Conservation (phyloP, 2,797 vertebrate genomes). For the Strix occidentalis region DNA sequence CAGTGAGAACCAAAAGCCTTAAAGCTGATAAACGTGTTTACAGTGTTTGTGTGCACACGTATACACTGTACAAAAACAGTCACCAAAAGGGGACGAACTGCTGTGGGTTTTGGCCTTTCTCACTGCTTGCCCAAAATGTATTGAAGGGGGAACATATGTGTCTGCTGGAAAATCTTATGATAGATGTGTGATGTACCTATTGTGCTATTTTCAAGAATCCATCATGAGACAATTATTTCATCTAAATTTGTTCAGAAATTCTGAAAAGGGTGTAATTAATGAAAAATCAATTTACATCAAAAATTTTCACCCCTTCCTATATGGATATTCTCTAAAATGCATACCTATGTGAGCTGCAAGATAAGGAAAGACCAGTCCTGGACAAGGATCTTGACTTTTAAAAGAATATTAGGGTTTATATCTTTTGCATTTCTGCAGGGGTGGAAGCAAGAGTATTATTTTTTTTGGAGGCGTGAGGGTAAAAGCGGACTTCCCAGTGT, state of each 20-base stretch:
- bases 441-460: not conserved
- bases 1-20: not conserved
- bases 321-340: not conserved
- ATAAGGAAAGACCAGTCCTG: not conserved
- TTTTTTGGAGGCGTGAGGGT: not conserved
- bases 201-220: not conserved
- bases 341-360: not conserved
- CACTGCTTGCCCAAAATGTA: not conserved
- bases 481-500: not conserved
- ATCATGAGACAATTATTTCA: fast-evolving
- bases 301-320: not conserved
- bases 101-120: not conserved
- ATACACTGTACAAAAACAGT: not conserved
- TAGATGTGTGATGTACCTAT: not conserved
- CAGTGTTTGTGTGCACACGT: not conserved
- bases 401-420: not conserved
- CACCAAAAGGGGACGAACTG: not conserved
- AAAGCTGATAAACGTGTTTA: not conserved
- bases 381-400: not conserved
- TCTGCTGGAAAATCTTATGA: not conserved
- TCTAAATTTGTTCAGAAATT: not conserved
- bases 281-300: not conserved
- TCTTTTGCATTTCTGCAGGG: not conserved
- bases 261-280: not conserved
- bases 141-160: not conserved